Evolutionary conservation across 2,113 vertebrate genomes (phyloP).

Genomic region (Rhipidura dahli): DNA sequence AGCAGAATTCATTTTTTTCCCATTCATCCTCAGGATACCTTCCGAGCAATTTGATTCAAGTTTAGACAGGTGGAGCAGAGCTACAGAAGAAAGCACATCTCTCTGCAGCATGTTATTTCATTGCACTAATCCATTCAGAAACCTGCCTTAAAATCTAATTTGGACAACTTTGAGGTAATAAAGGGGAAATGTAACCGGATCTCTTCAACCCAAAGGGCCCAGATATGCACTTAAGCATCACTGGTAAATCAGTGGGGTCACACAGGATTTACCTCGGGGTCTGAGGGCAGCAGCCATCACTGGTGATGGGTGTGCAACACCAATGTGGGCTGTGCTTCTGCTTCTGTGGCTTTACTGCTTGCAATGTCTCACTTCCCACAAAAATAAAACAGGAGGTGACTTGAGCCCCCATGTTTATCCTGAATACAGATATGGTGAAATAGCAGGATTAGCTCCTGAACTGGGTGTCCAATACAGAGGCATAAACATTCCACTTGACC

Average conservation of each 20-base stretch:
- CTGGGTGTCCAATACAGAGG: rapidly evolving
- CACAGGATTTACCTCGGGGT: not conserved
- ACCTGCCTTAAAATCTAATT: not conserved
- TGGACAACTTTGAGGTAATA: not conserved
- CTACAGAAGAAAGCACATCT: conserved; percentile 20
- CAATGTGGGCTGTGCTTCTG: rapidly evolving
- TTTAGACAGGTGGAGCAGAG: conserved; percentile 20
- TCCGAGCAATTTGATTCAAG: conserved; percentile 43
- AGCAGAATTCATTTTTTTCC: not conserved
- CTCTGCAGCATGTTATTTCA: not conserved
- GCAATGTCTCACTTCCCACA: not conserved
- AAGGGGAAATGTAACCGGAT: not conserved
- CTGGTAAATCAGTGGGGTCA: not conserved
- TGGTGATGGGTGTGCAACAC: not conserved
- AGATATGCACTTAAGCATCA: not conserved
- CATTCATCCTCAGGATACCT: conserved; percentile 55
- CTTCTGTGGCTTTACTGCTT: not conserved
- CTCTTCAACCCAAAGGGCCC: not conserved
- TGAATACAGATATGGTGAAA: not conserved
- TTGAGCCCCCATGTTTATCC: not conserved
- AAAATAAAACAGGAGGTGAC: not conserved
- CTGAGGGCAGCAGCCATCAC: not conserved
- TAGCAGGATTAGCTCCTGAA: not conserved
- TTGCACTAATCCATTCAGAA: conserved; percentile 16
- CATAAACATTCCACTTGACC: not conserved